Percentiles rank a stretch among this genome's conserved stretches.
Conservation (phyloP, 2,797 vertebrate genomes). For the Margarornis squamiger region DNA sequence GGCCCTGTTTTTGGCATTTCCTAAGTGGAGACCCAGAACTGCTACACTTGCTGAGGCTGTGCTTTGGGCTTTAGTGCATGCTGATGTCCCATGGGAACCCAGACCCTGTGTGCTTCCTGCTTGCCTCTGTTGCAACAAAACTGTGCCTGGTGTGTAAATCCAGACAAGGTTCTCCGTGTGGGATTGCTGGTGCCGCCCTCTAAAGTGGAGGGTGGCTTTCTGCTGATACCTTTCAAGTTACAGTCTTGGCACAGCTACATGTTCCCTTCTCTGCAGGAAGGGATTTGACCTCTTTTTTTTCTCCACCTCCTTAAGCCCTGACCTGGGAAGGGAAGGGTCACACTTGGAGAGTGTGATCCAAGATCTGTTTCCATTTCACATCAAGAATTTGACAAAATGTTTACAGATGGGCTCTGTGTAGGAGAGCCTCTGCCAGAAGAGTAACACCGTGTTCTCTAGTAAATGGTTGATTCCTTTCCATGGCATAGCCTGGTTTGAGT, state of each 20-base stretch:
- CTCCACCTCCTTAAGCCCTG: not conserved
- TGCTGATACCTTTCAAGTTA: not conserved
- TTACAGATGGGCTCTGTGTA: not conserved
- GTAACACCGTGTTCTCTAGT: not conserved
- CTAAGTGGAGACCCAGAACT: not conserved
- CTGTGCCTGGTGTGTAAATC: not conserved
- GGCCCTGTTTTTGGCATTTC: not conserved
- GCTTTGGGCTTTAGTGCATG: not conserved
- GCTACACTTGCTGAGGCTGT: not conserved
- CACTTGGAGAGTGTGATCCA: not conserved
- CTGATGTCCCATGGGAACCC: not conserved
- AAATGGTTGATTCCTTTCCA: rapidly evolving
- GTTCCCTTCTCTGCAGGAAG: not conserved
- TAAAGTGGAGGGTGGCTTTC: not conserved
- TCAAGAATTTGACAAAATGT: not conserved
- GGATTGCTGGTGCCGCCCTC: not conserved
- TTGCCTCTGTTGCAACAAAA: not conserved
- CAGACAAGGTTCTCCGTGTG: not conserved
- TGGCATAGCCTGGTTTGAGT: not conserved
- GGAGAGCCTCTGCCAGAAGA: not conserved
- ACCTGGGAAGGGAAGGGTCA: not conserved
- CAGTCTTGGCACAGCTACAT: rapidly evolving
- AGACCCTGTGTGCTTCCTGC: not conserved
- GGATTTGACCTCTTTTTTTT: not conserved
- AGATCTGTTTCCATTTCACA: not conserved